Conservation (phyloP, 2,888 invertebrate genomes). For the Dyspetes luteomarginatus region DNA sequence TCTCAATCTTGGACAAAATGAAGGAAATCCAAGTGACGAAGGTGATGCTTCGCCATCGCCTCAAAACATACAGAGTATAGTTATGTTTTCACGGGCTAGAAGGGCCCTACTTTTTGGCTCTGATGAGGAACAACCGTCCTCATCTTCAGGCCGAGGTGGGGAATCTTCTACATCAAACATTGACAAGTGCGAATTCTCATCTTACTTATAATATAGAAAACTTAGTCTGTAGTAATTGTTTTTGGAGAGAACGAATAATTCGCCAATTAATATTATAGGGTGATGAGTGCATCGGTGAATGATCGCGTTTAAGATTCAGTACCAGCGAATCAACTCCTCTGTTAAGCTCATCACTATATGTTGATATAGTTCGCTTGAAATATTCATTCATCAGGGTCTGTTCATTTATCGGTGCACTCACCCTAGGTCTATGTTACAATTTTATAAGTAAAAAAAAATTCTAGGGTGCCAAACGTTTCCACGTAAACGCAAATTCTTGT, state of each 20-base stretch:
- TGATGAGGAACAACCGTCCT: constrained; percentile 76
- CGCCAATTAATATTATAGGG: too few relatives aligned
- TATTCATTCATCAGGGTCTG: too few relatives aligned
- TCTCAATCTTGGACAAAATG: constrained; percentile 69
- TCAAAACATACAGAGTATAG: constrained; percentile 76
- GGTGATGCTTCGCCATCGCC: constrained; percentile 70
- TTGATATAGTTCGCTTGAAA: too few relatives aligned
- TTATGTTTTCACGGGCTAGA: constrained; percentile 75
- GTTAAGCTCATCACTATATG: too few relatives aligned
- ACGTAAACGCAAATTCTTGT: too few relatives aligned
- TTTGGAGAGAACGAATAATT: neutral
- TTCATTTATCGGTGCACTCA: too few relatives aligned
- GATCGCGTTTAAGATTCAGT: too few relatives aligned
- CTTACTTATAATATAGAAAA: neutral
- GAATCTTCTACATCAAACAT: constrained; percentile 69
- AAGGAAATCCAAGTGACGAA: constrained; percentile 64
- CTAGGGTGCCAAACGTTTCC: too few relatives aligned
- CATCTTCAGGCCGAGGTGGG: constrained; percentile 69
- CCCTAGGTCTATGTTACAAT: too few relatives aligned
- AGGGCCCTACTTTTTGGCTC: constrained; percentile 74
- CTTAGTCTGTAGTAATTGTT: neutral
- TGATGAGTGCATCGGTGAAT: too few relatives aligned
- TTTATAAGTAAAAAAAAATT: too few relatives aligned
- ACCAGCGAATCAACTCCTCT: too few relatives aligned
- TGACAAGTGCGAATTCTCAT: constrained; percentile 54